Conservation (phyloP, 1,140 invertebrate species). For the Melitaea cinxia region DNA sequence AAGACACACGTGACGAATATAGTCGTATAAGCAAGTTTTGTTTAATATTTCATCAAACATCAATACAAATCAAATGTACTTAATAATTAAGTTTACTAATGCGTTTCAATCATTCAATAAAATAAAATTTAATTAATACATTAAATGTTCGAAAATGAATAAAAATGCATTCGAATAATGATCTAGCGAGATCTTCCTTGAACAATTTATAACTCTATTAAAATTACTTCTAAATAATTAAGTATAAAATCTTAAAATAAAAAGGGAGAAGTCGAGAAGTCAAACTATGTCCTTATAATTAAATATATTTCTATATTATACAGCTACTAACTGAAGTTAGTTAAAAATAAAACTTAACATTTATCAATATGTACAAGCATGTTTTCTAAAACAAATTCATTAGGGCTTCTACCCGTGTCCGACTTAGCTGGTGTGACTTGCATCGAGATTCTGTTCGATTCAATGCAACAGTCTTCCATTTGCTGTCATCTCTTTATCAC, state of each 20-base stretch:
- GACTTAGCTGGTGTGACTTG: no score
- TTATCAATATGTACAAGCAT: constrained; percentile 27
- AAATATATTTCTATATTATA: not conserved
- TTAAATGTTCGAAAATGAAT: not conserved
- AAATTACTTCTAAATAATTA: not conserved
- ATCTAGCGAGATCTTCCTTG: constrained; percentile 2
- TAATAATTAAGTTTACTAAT: not conserved
- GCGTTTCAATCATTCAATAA: not conserved
- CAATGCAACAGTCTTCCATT: no score
- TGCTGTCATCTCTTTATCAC: no score
- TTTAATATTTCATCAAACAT: no score
- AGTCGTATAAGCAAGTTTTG: not conserved
- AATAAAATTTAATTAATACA: constrained; percentile 1
- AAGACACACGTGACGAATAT: not conserved
- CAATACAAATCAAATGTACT: not conserved
- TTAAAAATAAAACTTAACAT: constrained; percentile 21
- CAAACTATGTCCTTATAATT: not conserved
- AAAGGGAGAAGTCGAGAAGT: not conserved
- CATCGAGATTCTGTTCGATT: no score
- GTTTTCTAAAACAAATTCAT: constrained; percentile 21
- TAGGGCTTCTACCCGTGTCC: no score
- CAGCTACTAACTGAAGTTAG: not conserved
- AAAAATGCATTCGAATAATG: constrained; percentile 4
- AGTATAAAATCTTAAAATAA: not conserved
- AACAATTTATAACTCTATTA: constrained; percentile 1